phyloP scores from a whole-genome alignment of 1,140 invertebrate species.

The Eulimnadia texana region DNA sequence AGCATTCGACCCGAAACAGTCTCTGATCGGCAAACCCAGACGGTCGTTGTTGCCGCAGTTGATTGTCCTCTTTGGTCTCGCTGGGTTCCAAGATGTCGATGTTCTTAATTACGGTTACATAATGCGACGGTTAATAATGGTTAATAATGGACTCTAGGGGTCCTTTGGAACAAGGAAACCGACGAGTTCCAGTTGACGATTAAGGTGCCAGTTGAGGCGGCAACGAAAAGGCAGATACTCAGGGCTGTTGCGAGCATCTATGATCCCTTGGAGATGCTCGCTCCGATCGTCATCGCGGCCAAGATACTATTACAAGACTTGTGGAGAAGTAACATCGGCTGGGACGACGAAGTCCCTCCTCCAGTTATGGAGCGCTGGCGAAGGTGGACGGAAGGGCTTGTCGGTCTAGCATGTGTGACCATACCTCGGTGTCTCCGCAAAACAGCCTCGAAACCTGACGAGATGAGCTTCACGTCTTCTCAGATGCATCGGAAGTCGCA shows the following conservation, averaged over 20 bases:
- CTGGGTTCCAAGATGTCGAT: no score
- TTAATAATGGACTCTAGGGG: no score
- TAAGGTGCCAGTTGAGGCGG: no score
- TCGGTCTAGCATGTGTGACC: not conserved
- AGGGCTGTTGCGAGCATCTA: conserved; percentile 26
- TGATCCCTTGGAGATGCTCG: conserved; percentile 31
- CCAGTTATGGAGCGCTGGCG: not conserved
- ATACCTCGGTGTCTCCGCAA: not conserved
- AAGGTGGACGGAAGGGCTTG: not conserved
- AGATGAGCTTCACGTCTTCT: conserved; percentile 28
- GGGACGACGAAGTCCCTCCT: conserved; percentile 28
- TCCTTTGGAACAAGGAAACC: no score
- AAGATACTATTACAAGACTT: conserved; percentile 32
- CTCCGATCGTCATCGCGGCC: conserved; percentile 25
- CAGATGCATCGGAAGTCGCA: conserved; percentile 26
- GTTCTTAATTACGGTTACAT: no score
- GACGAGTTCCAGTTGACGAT: no score
- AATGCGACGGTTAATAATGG: no score
- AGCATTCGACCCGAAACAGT: no score
- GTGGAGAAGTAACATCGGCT: conserved; percentile 27
- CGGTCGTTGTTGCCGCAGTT: no score
- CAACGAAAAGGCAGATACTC: conserved; percentile 24
- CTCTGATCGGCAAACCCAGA: no score
- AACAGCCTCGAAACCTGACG: no score
- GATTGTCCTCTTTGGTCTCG: no score